These are phyloP conservation scores for Alsophila aescularia DNA, from an alignment of 2,888 invertebrate species.

Conservation along the genomic window DNA sequence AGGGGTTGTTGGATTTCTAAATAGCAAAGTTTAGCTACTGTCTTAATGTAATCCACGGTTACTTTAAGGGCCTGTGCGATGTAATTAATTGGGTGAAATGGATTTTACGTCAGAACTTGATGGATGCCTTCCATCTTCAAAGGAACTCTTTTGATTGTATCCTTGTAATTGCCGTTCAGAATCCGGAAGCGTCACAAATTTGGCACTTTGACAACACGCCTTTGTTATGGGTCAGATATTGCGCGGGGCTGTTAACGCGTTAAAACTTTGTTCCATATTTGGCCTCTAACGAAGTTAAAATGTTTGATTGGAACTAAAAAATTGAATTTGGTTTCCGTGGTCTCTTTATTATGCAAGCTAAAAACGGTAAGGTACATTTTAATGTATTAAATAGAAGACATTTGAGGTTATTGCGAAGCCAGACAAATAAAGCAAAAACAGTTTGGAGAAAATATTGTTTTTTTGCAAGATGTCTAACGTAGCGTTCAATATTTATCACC, in stretches of 20 bases:
- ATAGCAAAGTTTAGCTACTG: constrained; percentile 2
- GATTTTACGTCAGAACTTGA: constrained; percentile 33
- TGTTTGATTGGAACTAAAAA: too few species aligned
- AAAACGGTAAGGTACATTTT: too few species aligned
- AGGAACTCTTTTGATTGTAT: constrained; percentile 33
- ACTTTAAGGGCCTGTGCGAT: constrained; percentile 25
- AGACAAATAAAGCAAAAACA: too few species aligned
- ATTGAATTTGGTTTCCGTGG: too few species aligned
- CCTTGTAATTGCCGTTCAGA: constrained; percentile 26
- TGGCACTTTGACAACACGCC: constrained; percentile 15
- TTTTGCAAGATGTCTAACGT: not conserved
- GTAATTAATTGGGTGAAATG: constrained; percentile 40
- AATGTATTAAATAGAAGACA: too few species aligned
- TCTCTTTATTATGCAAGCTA: too few species aligned
- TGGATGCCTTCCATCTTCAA: constrained; percentile 38
- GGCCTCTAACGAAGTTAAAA: too few species aligned
- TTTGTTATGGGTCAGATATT: not conserved
- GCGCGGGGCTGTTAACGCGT: too few species aligned
- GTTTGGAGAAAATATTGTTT: not conserved
- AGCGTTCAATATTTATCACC: constrained; percentile 6
- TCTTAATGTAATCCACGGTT: not conserved
- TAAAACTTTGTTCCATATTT: too few species aligned
- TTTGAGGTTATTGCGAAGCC: too few species aligned
- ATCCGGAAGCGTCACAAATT: constrained; percentile 18
- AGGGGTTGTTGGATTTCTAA: not conserved